Percentiles rank a stretch among this genome's conserved stretches.
phyloP scores from a whole-genome alignment of 2,113 vertebrate species.

The Xiphophorus maculatus region DNA sequence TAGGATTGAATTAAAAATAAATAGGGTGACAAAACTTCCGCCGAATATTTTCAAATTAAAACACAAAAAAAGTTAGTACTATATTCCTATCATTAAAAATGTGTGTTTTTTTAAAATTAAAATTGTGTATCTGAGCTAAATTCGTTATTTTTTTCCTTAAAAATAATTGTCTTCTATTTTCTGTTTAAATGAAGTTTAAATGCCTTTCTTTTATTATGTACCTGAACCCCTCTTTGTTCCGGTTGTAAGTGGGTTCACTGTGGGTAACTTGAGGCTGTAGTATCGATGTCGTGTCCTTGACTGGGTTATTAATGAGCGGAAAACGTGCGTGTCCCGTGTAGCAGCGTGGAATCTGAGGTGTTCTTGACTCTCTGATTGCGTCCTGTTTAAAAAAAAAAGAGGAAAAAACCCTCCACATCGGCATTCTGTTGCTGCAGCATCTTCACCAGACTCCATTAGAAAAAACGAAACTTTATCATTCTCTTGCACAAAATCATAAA shows the following conservation, averaged over 20 bases:
- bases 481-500: neutral
- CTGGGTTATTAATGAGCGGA: conserved; percentile 79
- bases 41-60: conserved; percentile 50
- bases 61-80: neutral
- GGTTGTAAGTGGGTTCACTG: neutral
- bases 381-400: neutral
- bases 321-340: conserved; percentile 47
- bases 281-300: conserved; percentile 73
- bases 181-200: neutral
- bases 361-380: neutral
- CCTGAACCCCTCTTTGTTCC: neutral
- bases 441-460: conserved; percentile 12
- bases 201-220: conserved; percentile 37
- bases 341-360: neutral
- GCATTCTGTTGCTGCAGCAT: neutral
- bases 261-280: neutral
- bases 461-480: conserved; percentile 9
- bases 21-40: conserved; percentile 32
- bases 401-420: no score
- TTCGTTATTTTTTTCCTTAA: neutral
- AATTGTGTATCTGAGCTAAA: neutral
- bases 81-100: neutral
- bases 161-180: neutral
- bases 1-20: conserved; percentile 14
- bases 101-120: neutral